Evolutionary conservation across 2,113 vertebrate genomes (phyloP), one percentile per base, ranked within the genome.

Genomic region (Macquaria ambigua): DNA sequence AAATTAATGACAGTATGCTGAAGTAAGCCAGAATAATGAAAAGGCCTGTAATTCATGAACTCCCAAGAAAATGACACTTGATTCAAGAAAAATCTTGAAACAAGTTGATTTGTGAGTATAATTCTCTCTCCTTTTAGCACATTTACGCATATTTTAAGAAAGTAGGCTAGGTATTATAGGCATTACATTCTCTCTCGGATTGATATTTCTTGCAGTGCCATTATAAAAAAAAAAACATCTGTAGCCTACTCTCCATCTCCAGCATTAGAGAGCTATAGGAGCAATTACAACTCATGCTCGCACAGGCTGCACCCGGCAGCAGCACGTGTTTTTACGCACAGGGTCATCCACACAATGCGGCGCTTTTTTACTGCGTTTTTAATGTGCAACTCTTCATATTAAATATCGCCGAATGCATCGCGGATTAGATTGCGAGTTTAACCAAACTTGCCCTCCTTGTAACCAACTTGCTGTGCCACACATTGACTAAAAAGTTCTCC

Each of bases 311-410:
- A 83, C 77, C 82, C 52, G 88, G 87, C 83, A 79, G 55, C 63
- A 92, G 89, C 93, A 94, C 86, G 92, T 94, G 92, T 92, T 92
- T 92, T 92, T 93, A 93, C 89, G 84, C 92, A 94, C 83, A 71
- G 48, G 90, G 61, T 87, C 78, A 73, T 63, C 63, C 69, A 31
- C 77, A 63, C 70, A 2, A 16, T 7, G 58, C 56, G 31, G 68
- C 41, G 71, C 25, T 10, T 83, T 82, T 63, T 55, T 1, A n/a
- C 4, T 64, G 68, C 23, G 23, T 78, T 55, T 82, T 67, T 16
- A 28, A 61, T 4, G 34, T 39, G 23, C 41, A 80, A 5, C 37
- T 81, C 53, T 69, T 72, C 6, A 6, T 0, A 7, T 21, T 73
- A n/a, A 68, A 76, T 39, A 20, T 53, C 18, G 7, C 6, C 1